Base-by-base conservation (phyloP, 1,140 invertebrate species). In the Camponotus vicinus region DNA sequence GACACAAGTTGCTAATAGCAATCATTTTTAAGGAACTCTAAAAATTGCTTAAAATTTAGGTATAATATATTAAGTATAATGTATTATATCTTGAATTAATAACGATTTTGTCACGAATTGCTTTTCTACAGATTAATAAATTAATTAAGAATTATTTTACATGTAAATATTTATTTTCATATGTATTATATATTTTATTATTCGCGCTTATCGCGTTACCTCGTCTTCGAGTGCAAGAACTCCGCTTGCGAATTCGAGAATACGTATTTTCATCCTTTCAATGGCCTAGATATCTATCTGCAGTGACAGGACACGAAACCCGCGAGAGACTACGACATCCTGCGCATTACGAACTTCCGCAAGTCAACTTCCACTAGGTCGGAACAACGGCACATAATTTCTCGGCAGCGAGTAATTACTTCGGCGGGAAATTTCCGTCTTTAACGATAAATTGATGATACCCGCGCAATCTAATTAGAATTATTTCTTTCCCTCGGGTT, bases 371-470 rank as follows among this genome's bases (percentile, higher is more conserved):
- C 64, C 82, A 71, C 37, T 57, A 79, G 77, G 79, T 89, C 71
- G 87, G 88, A 67, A 89, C 87, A 88, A 87, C 73, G 80, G 80
- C 86, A 76, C 52, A 87, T 70, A 89, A 86, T 86, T 89, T 76
- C 69, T 75, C 69, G 21, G 87, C 57, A 85, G 63, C 75, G 82
- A 77, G 87, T 89, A 89, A 89, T 89, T 86, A 89, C 49, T 59
- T 66, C 57, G 83, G 73, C 59, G 75, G 55, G 88, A 89, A 89
- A 89, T 89, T 89, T 89, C 88, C 87, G 76, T 78, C 71, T 86
- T 67, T 86, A 76, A 82, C 87, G 88, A 86, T 66, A 87, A 89
- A 89, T 89, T 88, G 87, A 86, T 86, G 83, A 86, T 89, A 88
- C 73, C 61, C 88, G 77, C 45, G 27, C 83, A 88, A 89, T 71